Evolutionary conservation across 2,113 vertebrate species (phyloP).

Genomic region (Oreamnos americanus): DNA sequence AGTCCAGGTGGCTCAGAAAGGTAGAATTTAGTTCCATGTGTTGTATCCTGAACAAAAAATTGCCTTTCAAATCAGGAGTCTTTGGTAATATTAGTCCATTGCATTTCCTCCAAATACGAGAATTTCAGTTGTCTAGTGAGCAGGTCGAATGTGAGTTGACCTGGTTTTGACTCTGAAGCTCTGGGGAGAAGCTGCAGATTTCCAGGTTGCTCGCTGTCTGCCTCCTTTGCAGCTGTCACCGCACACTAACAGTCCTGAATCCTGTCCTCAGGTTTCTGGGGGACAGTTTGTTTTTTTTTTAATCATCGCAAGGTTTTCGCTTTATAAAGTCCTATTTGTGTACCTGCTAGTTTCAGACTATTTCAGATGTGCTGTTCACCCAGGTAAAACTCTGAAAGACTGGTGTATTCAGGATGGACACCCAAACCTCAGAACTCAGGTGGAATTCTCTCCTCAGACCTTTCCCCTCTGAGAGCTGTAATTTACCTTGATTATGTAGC

Average conservation of each 20-base stretch:
- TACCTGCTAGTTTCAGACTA: background rate
- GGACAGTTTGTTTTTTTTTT: background rate
- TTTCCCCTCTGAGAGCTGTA: background rate
- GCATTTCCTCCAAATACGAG: background rate
- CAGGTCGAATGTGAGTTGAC: background rate
- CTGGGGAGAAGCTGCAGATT: background rate
- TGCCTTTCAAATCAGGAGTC: background rate
- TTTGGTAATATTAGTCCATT: background rate
- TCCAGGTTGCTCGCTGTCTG: background rate
- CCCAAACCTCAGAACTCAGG: rapidly evolving
- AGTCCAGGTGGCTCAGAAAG: background rate
- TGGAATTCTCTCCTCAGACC: background rate
- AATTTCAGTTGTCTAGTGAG: background rate
- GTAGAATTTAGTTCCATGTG: background rate
- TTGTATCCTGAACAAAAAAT: background rate
- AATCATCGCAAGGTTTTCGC: background rate
- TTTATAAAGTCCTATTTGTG: background rate
- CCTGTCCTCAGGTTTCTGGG: background rate
- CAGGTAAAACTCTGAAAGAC: background rate
- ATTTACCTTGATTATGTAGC: background rate
- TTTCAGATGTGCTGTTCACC: background rate
- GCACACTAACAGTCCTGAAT: background rate
- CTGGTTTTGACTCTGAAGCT: background rate
- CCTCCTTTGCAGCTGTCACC: background rate
- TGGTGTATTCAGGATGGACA: background rate